Conservation (phyloP, 64 coral and sea anemone species). For the Dendrophyllia cribrosa region DNA sequence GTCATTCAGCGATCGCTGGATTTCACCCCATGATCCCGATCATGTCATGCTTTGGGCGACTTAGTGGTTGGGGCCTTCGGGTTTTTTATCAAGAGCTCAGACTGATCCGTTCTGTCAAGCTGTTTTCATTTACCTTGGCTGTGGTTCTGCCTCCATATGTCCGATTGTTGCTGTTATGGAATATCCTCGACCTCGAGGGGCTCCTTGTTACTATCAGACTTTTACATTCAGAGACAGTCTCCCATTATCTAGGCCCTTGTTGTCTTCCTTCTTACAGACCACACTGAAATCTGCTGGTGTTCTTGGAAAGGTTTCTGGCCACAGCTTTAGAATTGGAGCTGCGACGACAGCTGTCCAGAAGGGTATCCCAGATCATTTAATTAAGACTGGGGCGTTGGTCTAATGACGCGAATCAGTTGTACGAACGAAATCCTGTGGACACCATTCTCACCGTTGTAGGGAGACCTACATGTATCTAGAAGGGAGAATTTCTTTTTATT, state of each 20-base stretch:
- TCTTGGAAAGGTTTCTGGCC: neutral
- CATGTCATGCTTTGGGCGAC: constrained; percentile 50
- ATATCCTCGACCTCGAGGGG: neutral
- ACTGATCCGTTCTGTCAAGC: constrained; percentile 25
- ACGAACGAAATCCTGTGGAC: neutral
- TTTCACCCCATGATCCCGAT: neutral
- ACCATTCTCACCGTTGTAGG: too few species aligned
- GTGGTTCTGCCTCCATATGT: constrained; percentile 13
- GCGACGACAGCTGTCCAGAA: neutral
- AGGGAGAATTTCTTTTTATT: too few species aligned
- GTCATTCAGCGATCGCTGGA: neutral
- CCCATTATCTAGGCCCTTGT: neutral
- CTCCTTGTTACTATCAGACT: too few species aligned
- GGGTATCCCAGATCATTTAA: neutral
- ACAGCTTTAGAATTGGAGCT: constrained; percentile 16
- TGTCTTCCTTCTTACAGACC: neutral
- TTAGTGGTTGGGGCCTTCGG: neutral
- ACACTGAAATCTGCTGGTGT: neutral
- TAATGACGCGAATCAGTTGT: neutral
- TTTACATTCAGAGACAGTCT: neutral
- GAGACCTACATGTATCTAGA: too few species aligned
- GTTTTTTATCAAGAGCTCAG: neutral
- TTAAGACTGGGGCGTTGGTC: neutral
- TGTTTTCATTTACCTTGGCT: constrained; percentile 11
- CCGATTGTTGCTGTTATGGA: neutral